These are phyloP conservation scores for Poecile atricapillus DNA, from an alignment of 2,113 vertebrate genomes.

Conservation along the genomic window DNA sequence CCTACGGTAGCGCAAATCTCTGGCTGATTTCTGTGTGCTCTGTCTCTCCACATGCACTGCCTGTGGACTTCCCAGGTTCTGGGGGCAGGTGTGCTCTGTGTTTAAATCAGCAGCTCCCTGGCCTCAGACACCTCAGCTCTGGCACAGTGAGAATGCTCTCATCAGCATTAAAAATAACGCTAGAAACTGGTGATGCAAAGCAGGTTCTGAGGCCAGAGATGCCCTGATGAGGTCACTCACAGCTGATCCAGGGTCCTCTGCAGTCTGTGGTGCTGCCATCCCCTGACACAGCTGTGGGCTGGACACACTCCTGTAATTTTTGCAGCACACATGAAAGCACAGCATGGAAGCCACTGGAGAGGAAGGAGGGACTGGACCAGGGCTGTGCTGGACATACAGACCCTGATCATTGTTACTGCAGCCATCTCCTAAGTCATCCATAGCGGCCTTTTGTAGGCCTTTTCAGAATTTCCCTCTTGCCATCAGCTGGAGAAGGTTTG, in stretches of 20 bases:
- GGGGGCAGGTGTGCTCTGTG: background rate
- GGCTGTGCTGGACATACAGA: background rate
- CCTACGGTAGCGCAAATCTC: background rate
- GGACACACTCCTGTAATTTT: background rate
- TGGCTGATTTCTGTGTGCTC: background rate
- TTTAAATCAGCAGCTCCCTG: background rate
- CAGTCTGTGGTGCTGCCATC: background rate
- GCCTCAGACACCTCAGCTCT: background rate
- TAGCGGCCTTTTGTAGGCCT: background rate
- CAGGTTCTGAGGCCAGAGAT: background rate
- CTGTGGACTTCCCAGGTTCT: background rate
- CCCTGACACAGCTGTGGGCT: background rate
- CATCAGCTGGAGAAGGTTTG: constrained; percentile 36
- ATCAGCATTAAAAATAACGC: background rate
- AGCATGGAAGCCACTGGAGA: background rate
- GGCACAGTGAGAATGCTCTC: background rate
- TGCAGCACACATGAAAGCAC: background rate
- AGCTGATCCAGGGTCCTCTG: background rate
- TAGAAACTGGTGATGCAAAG: background rate
- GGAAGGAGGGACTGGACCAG: background rate
- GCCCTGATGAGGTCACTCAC: background rate
- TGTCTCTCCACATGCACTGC: background rate
- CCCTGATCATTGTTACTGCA: background rate
- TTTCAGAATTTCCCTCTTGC: constrained; percentile 1
- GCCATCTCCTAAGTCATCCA: background rate